Evolutionary conservation across 2,113 vertebrate genomes (phyloP).

Genomic region (Zosterops borbonicus): DNA sequence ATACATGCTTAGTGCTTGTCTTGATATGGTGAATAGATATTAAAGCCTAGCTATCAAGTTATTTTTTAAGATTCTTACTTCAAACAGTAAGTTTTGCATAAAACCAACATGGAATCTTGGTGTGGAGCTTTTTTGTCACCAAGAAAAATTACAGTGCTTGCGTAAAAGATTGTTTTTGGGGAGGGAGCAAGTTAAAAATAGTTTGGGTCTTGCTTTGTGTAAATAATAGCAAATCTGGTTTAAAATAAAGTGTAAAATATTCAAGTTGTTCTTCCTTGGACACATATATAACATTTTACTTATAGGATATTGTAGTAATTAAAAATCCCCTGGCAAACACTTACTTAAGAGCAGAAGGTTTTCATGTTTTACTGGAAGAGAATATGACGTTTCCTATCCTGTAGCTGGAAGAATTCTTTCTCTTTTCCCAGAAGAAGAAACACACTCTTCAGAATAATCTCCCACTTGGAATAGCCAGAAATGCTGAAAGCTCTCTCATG

Average conservation of each 20-base stretch:
- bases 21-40: not conserved
- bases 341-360: not conserved
- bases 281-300: not conserved
- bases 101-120: not conserved
- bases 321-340: not conserved
- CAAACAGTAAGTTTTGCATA: not conserved
- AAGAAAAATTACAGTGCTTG: not conserved
- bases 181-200: not conserved
- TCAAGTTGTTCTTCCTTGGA: not conserved
- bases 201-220: not conserved
- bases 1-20: not conserved
- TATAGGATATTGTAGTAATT: not conserved
- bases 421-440: not conserved
- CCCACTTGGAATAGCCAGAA: not conserved
- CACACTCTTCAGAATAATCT: not conserved
- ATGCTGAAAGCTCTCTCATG: not conserved
- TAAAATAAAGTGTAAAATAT: not conserved
- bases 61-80: not conserved
- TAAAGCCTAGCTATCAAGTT: not conserved
- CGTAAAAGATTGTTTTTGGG: not conserved
- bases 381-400: not conserved
- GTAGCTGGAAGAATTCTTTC: not conserved
- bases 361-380: not conserved
- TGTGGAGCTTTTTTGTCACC: not conserved
- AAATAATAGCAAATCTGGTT: not conserved